Conservation (phyloP, 2,797 vertebrate species). For the Acanthurus leucopareius region DNA sequence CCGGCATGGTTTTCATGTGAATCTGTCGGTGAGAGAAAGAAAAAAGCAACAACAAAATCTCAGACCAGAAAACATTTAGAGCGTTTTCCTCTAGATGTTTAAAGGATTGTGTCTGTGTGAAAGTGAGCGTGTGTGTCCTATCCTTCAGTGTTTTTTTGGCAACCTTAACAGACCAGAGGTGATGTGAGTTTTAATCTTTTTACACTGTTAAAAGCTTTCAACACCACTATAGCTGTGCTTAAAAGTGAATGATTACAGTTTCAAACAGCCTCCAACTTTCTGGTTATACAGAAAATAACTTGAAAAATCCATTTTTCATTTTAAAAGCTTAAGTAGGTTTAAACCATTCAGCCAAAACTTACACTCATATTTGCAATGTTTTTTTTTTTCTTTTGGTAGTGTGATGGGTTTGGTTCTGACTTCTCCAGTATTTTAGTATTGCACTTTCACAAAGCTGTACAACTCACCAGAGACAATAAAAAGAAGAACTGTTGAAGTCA, state of each 20-base stretch:
- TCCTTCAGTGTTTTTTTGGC: no score
- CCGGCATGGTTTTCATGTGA: slow-evolving; percentile 99
- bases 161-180: no score
- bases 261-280: background rate
- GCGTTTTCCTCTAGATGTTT: background rate
- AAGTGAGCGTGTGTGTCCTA: no score
- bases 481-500: background rate
- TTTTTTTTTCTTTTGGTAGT: background rate
- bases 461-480: background rate
- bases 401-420: background rate
- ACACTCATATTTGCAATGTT: background rate
- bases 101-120: background rate
- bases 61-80: background rate
- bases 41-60: slow-evolving; percentile 1
- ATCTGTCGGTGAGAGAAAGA: slow-evolving; percentile 84
- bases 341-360: background rate
- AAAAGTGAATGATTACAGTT: background rate
- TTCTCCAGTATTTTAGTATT: background rate
- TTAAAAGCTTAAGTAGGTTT: background rate
- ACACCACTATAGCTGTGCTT: no score
- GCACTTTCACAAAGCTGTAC: background rate
- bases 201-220: no score
- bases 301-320: background rate
- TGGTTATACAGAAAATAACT: background rate
- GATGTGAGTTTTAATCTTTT: no score